Conservation (phyloP, 2,888 invertebrate genomes). For the Clitarchus hookeri region DNA sequence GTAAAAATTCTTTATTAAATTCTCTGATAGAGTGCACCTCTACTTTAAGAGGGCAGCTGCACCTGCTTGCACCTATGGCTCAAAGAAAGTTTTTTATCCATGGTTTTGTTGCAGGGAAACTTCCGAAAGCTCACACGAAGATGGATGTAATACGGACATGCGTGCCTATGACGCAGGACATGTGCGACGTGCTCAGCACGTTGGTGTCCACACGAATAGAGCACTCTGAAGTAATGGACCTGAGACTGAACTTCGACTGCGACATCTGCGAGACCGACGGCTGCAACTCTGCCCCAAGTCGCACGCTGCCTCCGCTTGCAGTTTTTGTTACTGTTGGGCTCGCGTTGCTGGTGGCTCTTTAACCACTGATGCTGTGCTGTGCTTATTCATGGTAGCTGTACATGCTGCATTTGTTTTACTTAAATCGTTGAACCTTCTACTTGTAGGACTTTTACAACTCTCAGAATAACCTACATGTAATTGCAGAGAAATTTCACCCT, state of each 20-base stretch:
- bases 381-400: too few relatives aligned
- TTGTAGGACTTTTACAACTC: too few relatives aligned
- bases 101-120: not conserved
- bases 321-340: not conserved
- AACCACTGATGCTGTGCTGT: too few relatives aligned
- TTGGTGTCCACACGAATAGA: not conserved
- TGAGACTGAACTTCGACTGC: not conserved
- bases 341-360: not conserved
- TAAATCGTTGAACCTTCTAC: too few relatives aligned
- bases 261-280: not conserved
- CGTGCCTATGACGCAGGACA: not conserved
- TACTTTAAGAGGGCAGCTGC: too few relatives aligned
- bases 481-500: too few relatives aligned
- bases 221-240: not conserved
- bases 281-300: conserved; percentile 11
- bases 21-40: too few relatives aligned
- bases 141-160: not conserved
- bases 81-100: too few relatives aligned
- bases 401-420: too few relatives aligned
- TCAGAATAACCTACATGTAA: too few relatives aligned
- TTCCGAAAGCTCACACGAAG: not conserved
- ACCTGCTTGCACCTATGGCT: too few relatives aligned
- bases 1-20: too few relatives aligned
- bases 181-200: not conserved
- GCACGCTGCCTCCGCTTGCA: not conserved